phyloP scores from a whole-genome alignment of 2,113 vertebrate species.

The Chinchilla lanigera region DNA sequence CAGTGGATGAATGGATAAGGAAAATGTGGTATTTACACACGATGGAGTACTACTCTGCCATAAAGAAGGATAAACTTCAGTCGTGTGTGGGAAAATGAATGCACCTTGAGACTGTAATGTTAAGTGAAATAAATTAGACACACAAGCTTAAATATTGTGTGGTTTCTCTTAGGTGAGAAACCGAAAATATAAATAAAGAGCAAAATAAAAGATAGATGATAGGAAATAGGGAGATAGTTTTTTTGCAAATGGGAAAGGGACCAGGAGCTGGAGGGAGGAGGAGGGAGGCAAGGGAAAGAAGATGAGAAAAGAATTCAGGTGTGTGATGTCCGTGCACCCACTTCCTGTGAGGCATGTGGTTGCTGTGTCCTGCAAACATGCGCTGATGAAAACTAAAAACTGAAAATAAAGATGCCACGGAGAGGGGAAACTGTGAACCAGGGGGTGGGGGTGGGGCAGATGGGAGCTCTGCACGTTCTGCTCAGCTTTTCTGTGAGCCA shows the following conservation, averaged over 20 bases:
- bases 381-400: background rate
- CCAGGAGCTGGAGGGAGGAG: background rate
- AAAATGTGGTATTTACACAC: background rate
- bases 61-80: background rate
- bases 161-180: too few relatives aligned
- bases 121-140: background rate
- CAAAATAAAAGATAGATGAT: too few relatives aligned
- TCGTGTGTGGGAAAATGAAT: background rate
- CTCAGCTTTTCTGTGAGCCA: background rate
- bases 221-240: too few relatives aligned
- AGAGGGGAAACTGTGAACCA: background rate
- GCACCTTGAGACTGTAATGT: background rate
- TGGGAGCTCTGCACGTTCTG: background rate
- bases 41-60: background rate
- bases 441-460: too few relatives aligned
- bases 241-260: too few relatives aligned
- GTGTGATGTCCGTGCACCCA: background rate
- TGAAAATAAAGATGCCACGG: background rate
- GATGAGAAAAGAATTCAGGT: background rate
- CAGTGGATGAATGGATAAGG: background rate
- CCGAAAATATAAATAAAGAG: too few relatives aligned
- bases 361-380: too few relatives aligned
- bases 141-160: background rate
- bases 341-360: background rate
- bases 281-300: background rate